These are phyloP conservation scores for Lophius americanus DNA, from an alignment of 2,797 vertebrate genomes.

Conservation along the genomic window DNA sequence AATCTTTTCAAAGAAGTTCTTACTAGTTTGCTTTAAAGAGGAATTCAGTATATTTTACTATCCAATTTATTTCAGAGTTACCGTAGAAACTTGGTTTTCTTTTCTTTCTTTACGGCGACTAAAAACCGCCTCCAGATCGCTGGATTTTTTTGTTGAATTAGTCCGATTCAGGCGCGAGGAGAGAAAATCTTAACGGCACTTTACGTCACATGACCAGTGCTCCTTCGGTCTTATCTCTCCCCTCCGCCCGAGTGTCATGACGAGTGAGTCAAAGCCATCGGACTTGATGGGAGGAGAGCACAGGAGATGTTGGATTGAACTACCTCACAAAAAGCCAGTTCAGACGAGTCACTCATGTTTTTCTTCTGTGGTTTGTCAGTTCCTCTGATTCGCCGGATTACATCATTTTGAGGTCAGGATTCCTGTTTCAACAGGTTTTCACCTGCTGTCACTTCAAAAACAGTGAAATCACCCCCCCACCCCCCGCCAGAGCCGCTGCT, in stretches of 20 bases:
- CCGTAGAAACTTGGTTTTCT: conserved; percentile 11
- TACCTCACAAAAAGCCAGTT: conserved; percentile 57
- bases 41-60: conserved; percentile 16
- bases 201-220: background rate
- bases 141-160: background rate
- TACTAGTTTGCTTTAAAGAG: conserved; percentile 16
- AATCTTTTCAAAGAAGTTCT: conserved; percentile 38
- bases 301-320: conserved; percentile 38
- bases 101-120: background rate
- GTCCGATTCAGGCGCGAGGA: background rate
- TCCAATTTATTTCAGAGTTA: conserved; percentile 28
- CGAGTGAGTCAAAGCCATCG: conserved; percentile 4
- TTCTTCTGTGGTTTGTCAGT: conserved; percentile 4
- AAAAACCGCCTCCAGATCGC: background rate
- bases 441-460: background rate
- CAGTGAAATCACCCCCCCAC: too few relatives aligned
- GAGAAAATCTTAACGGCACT: conserved; percentile 5
- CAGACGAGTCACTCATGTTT: conserved; percentile 24
- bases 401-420: conserved; percentile 10
- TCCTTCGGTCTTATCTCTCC: background rate
- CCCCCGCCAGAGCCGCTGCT: background rate
- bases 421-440: conserved; percentile 19
- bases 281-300: conserved; percentile 12
- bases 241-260: background rate
- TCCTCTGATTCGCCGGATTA: background rate